These are phyloP conservation scores for Saccostrea echinata DNA, from an alignment of 1,140 invertebrate species.

Conservation along the genomic window DNA sequence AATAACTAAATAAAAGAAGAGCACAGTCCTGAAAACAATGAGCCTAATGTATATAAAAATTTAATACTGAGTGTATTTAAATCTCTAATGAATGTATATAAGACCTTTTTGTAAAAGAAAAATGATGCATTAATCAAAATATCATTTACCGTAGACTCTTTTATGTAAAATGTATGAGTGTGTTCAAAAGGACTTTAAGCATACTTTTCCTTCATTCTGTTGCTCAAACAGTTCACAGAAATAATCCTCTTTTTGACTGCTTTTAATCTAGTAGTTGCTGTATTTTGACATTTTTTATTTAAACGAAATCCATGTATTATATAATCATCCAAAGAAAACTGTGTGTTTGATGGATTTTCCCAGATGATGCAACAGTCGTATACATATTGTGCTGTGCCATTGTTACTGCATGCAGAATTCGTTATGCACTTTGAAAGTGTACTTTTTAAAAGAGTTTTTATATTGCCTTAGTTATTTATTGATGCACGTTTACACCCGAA, in stretches of 20 bases:
- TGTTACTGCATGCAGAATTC: not conserved
- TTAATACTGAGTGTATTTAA: not conserved
- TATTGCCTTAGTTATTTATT: not conserved
- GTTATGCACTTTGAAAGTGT: constrained; percentile 25
- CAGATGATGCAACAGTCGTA: not conserved
- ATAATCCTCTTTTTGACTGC: not conserved
- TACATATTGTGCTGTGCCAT: not conserved
- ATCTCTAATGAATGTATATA: not conserved
- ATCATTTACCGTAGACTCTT: not conserved
- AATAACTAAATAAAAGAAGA: not conserved
- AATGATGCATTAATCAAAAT: not conserved
- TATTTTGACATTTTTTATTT: not conserved
- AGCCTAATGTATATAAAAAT: not conserved
- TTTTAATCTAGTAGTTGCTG: not conserved
- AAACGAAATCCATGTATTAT: constrained; percentile 24
- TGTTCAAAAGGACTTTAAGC: not conserved
- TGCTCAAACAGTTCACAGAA: not conserved
- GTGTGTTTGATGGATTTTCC: not conserved
- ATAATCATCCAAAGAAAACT: constrained; percentile 10
- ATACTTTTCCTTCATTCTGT: not conserved
- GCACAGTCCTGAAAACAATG: not conserved
- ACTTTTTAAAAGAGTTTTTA: not conserved
- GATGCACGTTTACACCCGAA: not conserved
- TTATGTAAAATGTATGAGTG: not conserved
- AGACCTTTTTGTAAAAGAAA: not conserved